Evolutionary conservation across 2,113 vertebrate genomes (phyloP), one percentile per base, ranked within the genome.

Genomic region (Apeltes quadracus): DNA sequence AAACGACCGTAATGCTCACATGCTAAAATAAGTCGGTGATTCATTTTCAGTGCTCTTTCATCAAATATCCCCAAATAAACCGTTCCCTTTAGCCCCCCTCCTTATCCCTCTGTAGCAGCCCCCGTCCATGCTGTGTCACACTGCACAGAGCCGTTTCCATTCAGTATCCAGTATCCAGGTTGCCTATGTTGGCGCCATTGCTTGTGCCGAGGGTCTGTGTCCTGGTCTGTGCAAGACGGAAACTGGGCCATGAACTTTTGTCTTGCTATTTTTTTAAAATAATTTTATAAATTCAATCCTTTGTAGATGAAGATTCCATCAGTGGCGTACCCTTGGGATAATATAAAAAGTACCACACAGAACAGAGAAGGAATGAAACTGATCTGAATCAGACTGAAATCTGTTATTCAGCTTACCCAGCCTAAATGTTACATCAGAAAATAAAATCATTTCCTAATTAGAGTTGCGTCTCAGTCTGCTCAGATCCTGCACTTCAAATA

Each of bases 121-220:
- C 14, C 58, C 18, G 5, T 61, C 32, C 48, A 39, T 3, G 25
- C 58, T 57, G 44, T 61, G 44, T 69, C 55, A 70, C 58, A 23
- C 66, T 43, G 41, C 69, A 39, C 59, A 76, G 81, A 76, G 64
- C 50, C 61, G 56, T 74, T 83, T 58, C 64, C 34, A 23, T 72
- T 68, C 34, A 29, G 29, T n/a, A 29, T 61, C 29, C 16, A 51
- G 61, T 25, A 70, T 82, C 61, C 65, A 72, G 13, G 38, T 43
- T 58, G n/a, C 15, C 3, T 43, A 46, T 67, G 65, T 73, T 0
- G 2, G 50, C 61, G 18, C 66, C 29, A 22, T 23, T 50, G 51
- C 61, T 67, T 73, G 12, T 50, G 23, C 58, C 44, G 25, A 58
- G 41, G 29, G 75, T 75, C n/a, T n/a, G n/a, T n/a, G n/a, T n/a